Base-by-base conservation (phyloP, 2,888 invertebrate species). In the Boloria selene region DNA sequence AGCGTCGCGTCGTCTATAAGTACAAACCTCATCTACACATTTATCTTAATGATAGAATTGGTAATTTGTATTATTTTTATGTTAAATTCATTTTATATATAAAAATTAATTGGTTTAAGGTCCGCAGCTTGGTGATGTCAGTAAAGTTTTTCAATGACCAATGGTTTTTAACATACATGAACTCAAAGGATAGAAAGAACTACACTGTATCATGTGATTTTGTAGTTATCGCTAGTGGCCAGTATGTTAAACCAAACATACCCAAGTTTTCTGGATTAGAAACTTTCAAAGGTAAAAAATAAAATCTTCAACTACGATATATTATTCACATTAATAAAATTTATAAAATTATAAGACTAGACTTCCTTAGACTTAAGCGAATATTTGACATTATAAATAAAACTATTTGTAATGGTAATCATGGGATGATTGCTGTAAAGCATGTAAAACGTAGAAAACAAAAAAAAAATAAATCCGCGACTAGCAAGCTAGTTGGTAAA, bases 201-300 rank as follows among this genome's bases (percentile, higher is more conserved):
- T 75, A 85, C 16, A 88, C 88, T 0, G 87, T 88, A 26, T 74
- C 78, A 4, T 96, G 94, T 75, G 94, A 95, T 77, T 94, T 93
- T 58, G 88, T 96, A 5, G 93, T 96, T 70, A 87, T 96, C 6
- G 95, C 95, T 74, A 95, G 93, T 75, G 96, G 96, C 78, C 94
- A 93, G 75, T 90, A 88, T 71, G 79, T 81, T 61, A 78, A 78
- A 5, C 85, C 86, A 0, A 74, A 74, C 1, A 77, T 82, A 70
- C 91, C 92, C 0, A 78, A 81, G 38, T 78, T 87, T 26, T 79
- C 81, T 1, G 83, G 86, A 16, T 77, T 83, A 55, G 80, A 87
- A 2, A 61, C 71, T 10, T 93, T 88, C 71, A 79, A 83, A 84
- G 93, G 93, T 87, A 76, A 50, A n/a, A 47, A 22, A 22, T 22